These are phyloP conservation scores for Numida meleagris DNA, from an alignment of 2,113 vertebrate species.

Conservation along the genomic window DNA sequence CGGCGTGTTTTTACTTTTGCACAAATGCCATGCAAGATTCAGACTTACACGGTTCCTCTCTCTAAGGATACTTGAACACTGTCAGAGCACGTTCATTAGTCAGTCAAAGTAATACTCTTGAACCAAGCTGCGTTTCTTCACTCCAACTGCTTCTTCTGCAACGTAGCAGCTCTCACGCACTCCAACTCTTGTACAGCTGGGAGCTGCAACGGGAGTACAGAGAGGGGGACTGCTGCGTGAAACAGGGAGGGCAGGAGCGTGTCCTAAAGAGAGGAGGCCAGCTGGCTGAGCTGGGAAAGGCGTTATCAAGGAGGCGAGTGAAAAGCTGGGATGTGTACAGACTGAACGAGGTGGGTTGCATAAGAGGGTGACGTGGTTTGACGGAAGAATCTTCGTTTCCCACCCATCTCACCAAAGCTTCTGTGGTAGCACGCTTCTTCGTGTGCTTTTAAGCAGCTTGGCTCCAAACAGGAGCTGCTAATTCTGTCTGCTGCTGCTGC, in stretches of 20 bases:
- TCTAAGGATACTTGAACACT: not conserved
- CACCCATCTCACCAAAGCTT: not conserved
- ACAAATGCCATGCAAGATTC: not conserved
- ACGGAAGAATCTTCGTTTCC: not conserved
- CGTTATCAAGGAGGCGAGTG: not conserved
- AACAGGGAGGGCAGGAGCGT: not conserved
- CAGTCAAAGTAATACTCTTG: not conserved
- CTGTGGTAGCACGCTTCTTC: rapidly evolving
- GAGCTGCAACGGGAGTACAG: not conserved
- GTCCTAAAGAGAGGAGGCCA: not conserved
- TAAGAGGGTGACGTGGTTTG: not conserved
- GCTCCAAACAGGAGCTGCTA: not conserved
- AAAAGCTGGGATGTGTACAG: not conserved
- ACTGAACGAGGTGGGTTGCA: not conserved
- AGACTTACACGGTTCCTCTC: not conserved
- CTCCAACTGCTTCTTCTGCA: not conserved
- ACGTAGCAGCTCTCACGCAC: not conserved
- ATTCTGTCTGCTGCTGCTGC: not conserved
- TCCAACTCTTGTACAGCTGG: not conserved
- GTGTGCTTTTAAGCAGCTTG: not conserved
- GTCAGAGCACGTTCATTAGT: rapidly evolving
- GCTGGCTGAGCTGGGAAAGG: not conserved
- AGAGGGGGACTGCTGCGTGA: not conserved
- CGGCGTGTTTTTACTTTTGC: not conserved
- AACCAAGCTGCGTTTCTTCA: not conserved